Evolutionary conservation across 2,888 invertebrate species (phyloP), one percentile per base, ranked within the genome.

Genomic region (Drosophila kuntzei): DNA sequence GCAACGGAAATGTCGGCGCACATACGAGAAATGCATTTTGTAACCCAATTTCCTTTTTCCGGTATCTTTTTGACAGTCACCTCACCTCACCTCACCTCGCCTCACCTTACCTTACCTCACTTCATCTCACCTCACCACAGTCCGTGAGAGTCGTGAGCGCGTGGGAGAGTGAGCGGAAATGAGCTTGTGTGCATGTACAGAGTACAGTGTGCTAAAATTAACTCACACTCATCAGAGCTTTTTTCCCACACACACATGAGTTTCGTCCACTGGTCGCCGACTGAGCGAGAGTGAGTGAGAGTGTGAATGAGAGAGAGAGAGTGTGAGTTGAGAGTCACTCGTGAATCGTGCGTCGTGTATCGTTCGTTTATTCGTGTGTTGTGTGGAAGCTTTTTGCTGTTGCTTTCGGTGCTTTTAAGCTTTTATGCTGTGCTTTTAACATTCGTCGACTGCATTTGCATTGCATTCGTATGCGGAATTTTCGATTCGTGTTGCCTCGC

Each of bases 41-140:
- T 77, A 86, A 79, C 81, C 86, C 78, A 86, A 87, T 84, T 87
- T 87, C 86, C 86, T 53, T 63, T 62, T 71, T 87, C 86, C 87
- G 87, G 76, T 82, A 72, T 87, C 86, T 79, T 76, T 76, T 81
- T 68, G 79, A 80, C 74, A 70, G 61, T 37, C 46, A 50, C 62
- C 29, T n/a, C 29, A 44, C 34, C 22, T 16, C 65, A 68, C 64
- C 77, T 62, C 60, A 64, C 27, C 29, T 9, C 14, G 20, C 3
- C 36, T 9, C 34, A 44, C n/a, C 22, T 2, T 11, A 25, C 9
- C 51, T 36, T 41, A 27, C 34, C 43, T 11, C 69, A 70, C 72
- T 3, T 20, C 27, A n/a, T 20, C 44, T 22, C 37, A 29, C 18
- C 22, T 1, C 37, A 39, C 25, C 47, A 36, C 71, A 69, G 71